These are phyloP conservation scores for Gobionotothen gibberifrons DNA, from an alignment of 2,797 vertebrate species.

Conservation along the genomic window DNA sequence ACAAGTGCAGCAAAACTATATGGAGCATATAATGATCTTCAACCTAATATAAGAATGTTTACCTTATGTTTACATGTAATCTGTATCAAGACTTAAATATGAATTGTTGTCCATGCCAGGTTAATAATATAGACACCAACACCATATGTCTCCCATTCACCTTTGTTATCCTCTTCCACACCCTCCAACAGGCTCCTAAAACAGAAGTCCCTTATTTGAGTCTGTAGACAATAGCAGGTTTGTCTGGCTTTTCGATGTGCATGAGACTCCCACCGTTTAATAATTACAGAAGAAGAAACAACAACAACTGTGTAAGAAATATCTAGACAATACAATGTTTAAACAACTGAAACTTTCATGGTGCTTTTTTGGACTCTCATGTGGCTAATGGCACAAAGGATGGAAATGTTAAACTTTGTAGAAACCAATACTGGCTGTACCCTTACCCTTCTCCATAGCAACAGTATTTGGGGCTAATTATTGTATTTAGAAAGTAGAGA, in stretches of 20 bases:
- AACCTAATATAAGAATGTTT: not conserved
- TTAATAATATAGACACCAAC: not conserved
- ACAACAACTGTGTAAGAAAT: not conserved
- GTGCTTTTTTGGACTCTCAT: not conserved
- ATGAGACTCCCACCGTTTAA: not conserved
- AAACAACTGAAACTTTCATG: too few species aligned
- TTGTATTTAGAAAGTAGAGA: not conserved
- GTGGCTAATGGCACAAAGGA: not conserved
- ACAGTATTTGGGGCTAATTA: not conserved
- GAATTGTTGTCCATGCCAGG: not conserved
- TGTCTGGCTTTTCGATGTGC: not conserved
- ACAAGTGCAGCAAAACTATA: not conserved
- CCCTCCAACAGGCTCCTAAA: not conserved
- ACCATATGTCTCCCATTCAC: not conserved
- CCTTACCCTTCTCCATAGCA: not conserved
- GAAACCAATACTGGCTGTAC: not conserved
- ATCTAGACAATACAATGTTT: too few species aligned
- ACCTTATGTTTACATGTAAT: not conserved
- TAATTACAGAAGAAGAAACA: not conserved
- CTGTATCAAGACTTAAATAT: not conserved
- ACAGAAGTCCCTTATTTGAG: not conserved
- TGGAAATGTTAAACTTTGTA: not conserved
- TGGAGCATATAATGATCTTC: not conserved
- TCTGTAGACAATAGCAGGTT: not conserved
- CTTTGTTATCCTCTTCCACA: slow-evolving; percentile 7